phyloP scores from a whole-genome alignment of 1,140 invertebrate species.

The Ceratina australensis region DNA sequence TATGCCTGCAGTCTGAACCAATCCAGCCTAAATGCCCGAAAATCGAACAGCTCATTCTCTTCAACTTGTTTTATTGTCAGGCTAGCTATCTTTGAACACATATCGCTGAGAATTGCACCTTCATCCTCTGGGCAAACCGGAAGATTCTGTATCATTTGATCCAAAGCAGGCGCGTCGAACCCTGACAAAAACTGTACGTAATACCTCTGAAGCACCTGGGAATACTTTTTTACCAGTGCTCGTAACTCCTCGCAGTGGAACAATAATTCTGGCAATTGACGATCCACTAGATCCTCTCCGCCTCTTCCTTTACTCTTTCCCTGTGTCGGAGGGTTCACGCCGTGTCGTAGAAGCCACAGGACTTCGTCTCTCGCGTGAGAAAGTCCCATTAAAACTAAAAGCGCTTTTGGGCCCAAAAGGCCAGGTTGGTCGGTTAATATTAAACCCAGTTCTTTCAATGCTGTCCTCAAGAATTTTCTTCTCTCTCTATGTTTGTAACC shows the following conservation, averaged over 20 bases:
- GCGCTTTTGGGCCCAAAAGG: conserved; percentile 96
- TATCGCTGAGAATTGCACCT: conserved; percentile 94
- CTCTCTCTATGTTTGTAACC: conserved; percentile 95
- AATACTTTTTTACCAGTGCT: conserved; percentile 95
- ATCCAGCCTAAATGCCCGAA: conserved; percentile 95
- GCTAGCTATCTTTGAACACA: conserved; percentile 93
- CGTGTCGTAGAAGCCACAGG: conserved; percentile 96
- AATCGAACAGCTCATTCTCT: conserved; percentile 97
- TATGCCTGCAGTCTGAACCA: conserved; percentile 99
- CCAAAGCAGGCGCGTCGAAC: conserved; percentile 95
- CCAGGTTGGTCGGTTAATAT: conserved; percentile 99
- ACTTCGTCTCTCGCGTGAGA: conserved; percentile 98
- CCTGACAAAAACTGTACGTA: conserved; percentile 98
- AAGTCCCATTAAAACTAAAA: conserved; percentile 97
- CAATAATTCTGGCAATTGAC: conserved; percentile 97
- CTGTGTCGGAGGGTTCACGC: conserved; percentile 94
- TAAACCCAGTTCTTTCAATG: conserved; percentile 95
- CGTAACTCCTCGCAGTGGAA: conserved; percentile 99
- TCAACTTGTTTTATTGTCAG: conserved; percentile 97
- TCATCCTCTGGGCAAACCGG: conserved; percentile 96
- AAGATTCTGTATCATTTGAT: conserved; percentile 94
- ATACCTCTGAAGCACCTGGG: conserved; percentile 98
- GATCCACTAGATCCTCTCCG: conserved; percentile 93
- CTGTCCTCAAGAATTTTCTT: conserved; percentile 96
- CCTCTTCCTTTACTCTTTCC: conserved; percentile 91